Evolutionary conservation across 2,888 invertebrate species (phyloP).

Genomic region (Didymodactylos carnosus): DNA sequence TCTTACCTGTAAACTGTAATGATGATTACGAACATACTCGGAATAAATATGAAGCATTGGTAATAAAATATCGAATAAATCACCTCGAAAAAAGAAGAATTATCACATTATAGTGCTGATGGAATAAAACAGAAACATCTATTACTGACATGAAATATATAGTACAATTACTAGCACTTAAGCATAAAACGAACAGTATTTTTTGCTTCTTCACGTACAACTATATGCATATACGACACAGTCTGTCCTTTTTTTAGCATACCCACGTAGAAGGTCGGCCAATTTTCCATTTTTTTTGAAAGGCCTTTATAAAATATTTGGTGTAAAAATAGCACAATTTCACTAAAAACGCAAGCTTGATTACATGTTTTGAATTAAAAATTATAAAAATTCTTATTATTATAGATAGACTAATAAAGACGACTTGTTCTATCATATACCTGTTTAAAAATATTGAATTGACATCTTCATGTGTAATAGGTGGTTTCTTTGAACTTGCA

Average conservation of each 20-base stretch:
- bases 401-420: neutral
- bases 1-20: constrained; percentile 57
- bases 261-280: constrained; percentile 80
- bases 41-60: constrained; percentile 85
- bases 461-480: constrained; percentile 74
- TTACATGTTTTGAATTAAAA: too few relatives aligned
- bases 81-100: constrained; percentile 44
- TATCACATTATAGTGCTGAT: neutral
- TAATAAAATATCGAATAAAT: constrained; percentile 75
- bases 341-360: constrained; percentile 37
- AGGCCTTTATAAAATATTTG: constrained; percentile 80
- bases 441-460: constrained; percentile 76
- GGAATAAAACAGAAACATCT: neutral
- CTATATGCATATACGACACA: too few relatives aligned
- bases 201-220: too few relatives aligned
- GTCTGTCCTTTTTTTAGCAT: too few relatives aligned
- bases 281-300: constrained; percentile 69
- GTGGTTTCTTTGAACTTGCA: constrained; percentile 72
- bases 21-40: constrained; percentile 78
- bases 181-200: too few relatives aligned
- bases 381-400: neutral
- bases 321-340: constrained; percentile 71
- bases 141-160: too few relatives aligned
- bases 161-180: too few relatives aligned
- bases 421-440: constrained; percentile 19